Conservation (phyloP, 2,888 invertebrate species). For the Sicus ferrugineus region DNA sequence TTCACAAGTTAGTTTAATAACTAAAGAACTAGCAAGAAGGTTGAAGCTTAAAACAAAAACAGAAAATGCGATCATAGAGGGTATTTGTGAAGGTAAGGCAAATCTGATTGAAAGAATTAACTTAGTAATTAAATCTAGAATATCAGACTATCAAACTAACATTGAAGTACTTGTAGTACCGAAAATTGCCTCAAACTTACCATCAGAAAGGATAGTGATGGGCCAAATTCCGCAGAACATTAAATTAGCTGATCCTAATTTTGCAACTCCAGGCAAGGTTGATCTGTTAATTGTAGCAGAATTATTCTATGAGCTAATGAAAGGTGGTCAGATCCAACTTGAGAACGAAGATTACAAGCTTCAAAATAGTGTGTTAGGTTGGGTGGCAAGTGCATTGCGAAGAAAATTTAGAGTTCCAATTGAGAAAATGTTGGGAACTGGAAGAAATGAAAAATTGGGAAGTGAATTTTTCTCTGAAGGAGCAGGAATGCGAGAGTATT, state of each 20-base stretch:
- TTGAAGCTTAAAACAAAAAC: neutral
- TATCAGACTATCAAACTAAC: neutral
- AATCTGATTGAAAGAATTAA: conserved; percentile 2
- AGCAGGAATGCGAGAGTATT: neutral
- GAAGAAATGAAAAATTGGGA: neutral
- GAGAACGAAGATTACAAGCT: neutral
- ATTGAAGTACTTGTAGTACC: neutral
- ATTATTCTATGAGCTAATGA: neutral
- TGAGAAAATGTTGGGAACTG: neutral
- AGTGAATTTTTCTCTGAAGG: neutral
- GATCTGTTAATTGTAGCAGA: conserved; percentile 8
- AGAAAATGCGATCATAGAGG: neutral
- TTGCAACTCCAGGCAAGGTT: neutral
- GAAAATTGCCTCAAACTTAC: neutral
- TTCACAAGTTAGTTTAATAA: neutral
- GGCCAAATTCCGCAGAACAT: neutral
- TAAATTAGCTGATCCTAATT: neutral
- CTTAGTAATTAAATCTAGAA: neutral
- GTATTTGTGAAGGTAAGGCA: neutral
- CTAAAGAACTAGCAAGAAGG: neutral
- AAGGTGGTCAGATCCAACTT: neutral
- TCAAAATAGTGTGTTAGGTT: conserved; percentile 3
- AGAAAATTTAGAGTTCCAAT: neutral
- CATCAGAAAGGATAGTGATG: neutral
- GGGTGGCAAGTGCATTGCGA: neutral